Percentiles rank a stretch among this genome's conserved stretches.
Evolutionary conservation across 2,113 vertebrate species (phyloP).

Genomic region (Pipra filicauda): DNA sequence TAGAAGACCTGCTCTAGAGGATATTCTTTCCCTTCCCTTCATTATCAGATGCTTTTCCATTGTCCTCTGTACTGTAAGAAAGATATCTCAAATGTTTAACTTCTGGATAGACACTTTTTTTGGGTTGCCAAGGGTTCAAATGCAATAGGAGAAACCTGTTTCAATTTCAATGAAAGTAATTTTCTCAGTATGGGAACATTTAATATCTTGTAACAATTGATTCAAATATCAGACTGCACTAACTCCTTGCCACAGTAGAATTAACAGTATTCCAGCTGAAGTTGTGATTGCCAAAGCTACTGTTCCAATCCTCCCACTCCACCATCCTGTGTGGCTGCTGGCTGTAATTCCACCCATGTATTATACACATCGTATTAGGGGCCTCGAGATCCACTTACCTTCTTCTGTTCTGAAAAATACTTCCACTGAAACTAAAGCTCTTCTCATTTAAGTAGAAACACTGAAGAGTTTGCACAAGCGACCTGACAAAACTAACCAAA

Average conservation of each 20-base stretch:
- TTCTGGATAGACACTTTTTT: neutral
- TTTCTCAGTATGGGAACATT: neutral
- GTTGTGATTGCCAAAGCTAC: neutral
- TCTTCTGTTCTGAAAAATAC: neutral
- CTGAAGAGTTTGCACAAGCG: accelerated
- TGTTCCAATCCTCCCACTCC: neutral
- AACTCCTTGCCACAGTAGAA: neutral
- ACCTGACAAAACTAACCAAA: neutral
- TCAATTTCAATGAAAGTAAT: neutral
- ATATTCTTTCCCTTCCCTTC: neutral
- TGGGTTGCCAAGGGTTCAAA: neutral
- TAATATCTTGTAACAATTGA: neutral
- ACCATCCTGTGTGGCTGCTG: neutral
- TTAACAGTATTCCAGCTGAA: neutral
- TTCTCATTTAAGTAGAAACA: neutral
- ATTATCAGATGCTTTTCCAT: neutral
- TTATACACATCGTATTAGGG: neutral
- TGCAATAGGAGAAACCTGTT: neutral
- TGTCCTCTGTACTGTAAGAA: neutral
- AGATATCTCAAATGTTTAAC: neutral
- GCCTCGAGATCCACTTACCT: neutral
- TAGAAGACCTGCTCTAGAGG: neutral
- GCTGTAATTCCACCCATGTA: neutral
- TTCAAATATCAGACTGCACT: neutral
- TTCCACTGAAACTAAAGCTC: neutral